phyloP scores from a whole-genome alignment of 2,113 vertebrate genomes.

The Muntiacus reevesi region DNA sequence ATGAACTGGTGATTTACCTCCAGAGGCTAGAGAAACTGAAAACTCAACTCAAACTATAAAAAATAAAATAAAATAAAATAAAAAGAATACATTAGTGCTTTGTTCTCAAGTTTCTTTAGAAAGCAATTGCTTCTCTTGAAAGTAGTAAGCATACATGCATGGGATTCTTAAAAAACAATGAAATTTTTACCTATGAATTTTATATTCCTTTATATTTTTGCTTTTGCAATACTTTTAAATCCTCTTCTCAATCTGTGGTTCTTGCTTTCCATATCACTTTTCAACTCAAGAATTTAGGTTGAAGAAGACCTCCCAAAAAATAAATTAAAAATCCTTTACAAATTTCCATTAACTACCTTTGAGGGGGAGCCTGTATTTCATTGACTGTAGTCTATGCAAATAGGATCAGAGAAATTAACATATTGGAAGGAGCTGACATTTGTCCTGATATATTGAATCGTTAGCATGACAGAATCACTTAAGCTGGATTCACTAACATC shows the following conservation, averaged over 20 bases:
- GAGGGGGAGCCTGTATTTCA: constrained; percentile 81
- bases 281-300: constrained; percentile 34
- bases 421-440: constrained; percentile 94
- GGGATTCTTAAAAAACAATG: background rate
- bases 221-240: background rate
- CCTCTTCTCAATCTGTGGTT: background rate
- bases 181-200: background rate
- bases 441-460: constrained; percentile 96
- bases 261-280: background rate
- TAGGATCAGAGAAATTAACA: constrained; percentile 91
- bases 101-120: background rate
- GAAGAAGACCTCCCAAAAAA: background rate
- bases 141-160: background rate
- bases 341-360: constrained; percentile 73
- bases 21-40: constrained; percentile 6
- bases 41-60: background rate
- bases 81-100: background rate
- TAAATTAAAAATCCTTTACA: constrained; percentile 70
- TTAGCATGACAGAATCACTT: constrained; percentile 97
- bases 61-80: background rate
- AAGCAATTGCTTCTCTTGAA: background rate
- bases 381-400: constrained; percentile 92
- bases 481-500: constrained; percentile 94
- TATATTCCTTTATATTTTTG: background rate
- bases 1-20: constrained; percentile 13